These are phyloP conservation scores for Xylota segnis DNA, from an alignment of 2,888 invertebrate genomes.

Conservation along the genomic window DNA sequence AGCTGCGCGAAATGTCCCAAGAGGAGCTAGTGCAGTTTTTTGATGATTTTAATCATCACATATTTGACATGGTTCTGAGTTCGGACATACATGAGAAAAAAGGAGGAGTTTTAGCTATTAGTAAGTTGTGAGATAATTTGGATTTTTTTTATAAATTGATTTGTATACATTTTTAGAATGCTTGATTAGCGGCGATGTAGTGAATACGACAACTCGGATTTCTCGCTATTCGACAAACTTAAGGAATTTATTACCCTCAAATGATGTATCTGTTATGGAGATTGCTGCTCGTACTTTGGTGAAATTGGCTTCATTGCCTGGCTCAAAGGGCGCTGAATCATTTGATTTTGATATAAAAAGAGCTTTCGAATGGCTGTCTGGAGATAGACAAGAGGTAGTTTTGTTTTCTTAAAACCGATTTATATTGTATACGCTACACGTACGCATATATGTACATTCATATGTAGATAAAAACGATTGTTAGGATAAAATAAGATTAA, in stretches of 20 bases:
- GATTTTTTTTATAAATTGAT: neutral
- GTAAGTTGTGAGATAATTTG: slow-evolving; percentile 84
- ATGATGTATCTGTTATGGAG: slow-evolving; percentile 97
- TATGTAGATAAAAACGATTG: too few species aligned
- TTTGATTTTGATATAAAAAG: slow-evolving; percentile 99
- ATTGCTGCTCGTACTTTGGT: slow-evolving; percentile 98
- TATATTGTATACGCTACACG: too few species aligned
- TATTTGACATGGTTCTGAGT: slow-evolving; percentile 98
- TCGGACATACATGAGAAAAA: slow-evolving; percentile 97
- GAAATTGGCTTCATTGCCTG: slow-evolving; percentile 94
- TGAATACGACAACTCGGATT: slow-evolving; percentile 95
- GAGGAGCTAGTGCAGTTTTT: slow-evolving; percentile 96
- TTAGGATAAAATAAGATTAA: too few species aligned
- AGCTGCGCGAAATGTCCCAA: slow-evolving; percentile 93
- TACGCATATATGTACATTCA: too few species aligned
- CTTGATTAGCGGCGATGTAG: slow-evolving; percentile 96
- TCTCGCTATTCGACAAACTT: slow-evolving; percentile 97
- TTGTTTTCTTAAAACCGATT: too few species aligned
- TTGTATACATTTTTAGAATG: slow-evolving; percentile 88
- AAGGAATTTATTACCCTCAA: slow-evolving; percentile 94
- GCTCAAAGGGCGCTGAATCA: slow-evolving; percentile 97
- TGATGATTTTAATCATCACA: slow-evolving; percentile 97
- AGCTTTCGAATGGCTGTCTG: slow-evolving; percentile 97
- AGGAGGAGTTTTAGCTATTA: slow-evolving; percentile 97
- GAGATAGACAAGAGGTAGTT: slow-evolving; percentile 94